Evolutionary conservation across 2,797 vertebrate genomes (phyloP).

Genomic region (Tinamus major): DNA sequence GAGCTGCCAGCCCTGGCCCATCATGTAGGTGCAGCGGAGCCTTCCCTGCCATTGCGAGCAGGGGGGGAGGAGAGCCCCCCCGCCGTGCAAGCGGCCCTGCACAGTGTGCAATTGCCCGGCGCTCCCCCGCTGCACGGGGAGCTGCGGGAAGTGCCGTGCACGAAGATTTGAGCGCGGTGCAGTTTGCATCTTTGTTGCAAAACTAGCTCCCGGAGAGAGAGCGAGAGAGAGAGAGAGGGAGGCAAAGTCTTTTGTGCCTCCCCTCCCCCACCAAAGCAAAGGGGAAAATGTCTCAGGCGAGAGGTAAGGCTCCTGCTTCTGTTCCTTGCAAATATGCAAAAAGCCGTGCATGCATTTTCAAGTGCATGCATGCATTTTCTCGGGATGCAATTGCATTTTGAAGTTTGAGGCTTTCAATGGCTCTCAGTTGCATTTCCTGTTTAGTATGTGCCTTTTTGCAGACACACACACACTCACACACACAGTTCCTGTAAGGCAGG

Average conservation of each 20-base stretch:
- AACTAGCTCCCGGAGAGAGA: conserved; percentile 88
- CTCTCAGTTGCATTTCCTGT: conserved; percentile 95
- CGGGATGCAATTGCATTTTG: conserved; percentile 84
- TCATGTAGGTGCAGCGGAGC: conserved; percentile 93
- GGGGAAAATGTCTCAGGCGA: conserved; percentile 93
- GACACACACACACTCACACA: conserved; percentile 80
- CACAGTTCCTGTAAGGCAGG: conserved; percentile 92
- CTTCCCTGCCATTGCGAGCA: conserved; percentile 81
- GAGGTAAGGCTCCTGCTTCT: conserved; percentile 88
- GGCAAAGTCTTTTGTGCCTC: conserved; percentile 96
- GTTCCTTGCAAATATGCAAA: conserved; percentile 87
- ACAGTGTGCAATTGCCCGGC: conserved; percentile 82
- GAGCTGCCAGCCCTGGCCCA: conserved; percentile 93
- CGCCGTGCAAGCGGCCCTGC: conserved; percentile 82
- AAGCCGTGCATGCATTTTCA: conserved; percentile 80
- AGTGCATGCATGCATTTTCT: conserved; percentile 85
- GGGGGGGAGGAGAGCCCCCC: conserved; percentile 51
- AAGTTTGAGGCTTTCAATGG: conserved; percentile 86
- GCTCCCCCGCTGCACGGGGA: conserved; percentile 77
- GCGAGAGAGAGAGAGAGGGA: conserved; percentile 65
- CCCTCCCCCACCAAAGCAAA: conserved; percentile 92
- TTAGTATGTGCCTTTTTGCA: conserved; percentile 81
- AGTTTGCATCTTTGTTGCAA: conserved; percentile 93
- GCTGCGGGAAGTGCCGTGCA: conserved; percentile 87
- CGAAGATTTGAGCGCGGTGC: conserved; percentile 86